A percentile compares a stretch with the other conserved stretches of the same genome.
These are phyloP conservation scores for Xenopus laevis DNA, from an alignment of 2,113 vertebrate species.

Conservation along the genomic window DNA sequence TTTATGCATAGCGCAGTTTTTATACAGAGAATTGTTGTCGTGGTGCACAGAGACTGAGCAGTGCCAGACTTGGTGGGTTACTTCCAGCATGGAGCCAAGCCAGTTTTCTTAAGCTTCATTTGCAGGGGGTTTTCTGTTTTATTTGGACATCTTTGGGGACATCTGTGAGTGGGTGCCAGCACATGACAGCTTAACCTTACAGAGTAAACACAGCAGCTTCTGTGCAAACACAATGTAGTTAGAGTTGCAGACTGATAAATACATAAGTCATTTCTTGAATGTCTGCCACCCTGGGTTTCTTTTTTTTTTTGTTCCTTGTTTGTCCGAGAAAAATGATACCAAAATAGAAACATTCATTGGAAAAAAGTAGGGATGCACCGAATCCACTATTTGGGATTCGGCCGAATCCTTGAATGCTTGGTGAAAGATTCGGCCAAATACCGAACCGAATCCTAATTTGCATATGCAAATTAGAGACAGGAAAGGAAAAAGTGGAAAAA, in stretches of 20 bases:
- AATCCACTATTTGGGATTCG: too few species aligned
- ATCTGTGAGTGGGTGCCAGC: slow-evolving; percentile 43
- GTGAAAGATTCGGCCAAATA: too few species aligned
- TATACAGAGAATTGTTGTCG: slow-evolving; percentile 20
- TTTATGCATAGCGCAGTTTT: slow-evolving; percentile 1
- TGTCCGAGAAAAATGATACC: slow-evolving; percentile 4
- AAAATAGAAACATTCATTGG: not conserved
- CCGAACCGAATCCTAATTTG: too few species aligned
- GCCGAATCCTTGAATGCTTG: too few species aligned
- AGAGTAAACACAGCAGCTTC: slow-evolving; percentile 43
- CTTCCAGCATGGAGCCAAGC: slow-evolving; percentile 38
- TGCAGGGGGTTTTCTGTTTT: slow-evolving; percentile 36
- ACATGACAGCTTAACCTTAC: slow-evolving; percentile 42
- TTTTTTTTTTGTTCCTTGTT: slow-evolving; percentile 4
- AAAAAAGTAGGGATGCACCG: not conserved
- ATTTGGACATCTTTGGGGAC: slow-evolving; percentile 45
- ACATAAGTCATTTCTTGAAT: slow-evolving; percentile 38
- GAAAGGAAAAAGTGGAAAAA: too few species aligned
- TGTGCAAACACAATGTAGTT: slow-evolving; percentile 40
- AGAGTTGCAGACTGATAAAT: slow-evolving; percentile 43
- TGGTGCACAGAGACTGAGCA: slow-evolving; percentile 19
- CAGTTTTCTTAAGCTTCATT: slow-evolving; percentile 39
- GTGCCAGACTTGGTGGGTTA: slow-evolving; percentile 26
- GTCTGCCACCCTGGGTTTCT: slow-evolving; percentile 27
- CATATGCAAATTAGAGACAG: too few species aligned